Base-by-base conservation (phyloP, 2,888 invertebrate species). In the Heliothis peltigera region DNA sequence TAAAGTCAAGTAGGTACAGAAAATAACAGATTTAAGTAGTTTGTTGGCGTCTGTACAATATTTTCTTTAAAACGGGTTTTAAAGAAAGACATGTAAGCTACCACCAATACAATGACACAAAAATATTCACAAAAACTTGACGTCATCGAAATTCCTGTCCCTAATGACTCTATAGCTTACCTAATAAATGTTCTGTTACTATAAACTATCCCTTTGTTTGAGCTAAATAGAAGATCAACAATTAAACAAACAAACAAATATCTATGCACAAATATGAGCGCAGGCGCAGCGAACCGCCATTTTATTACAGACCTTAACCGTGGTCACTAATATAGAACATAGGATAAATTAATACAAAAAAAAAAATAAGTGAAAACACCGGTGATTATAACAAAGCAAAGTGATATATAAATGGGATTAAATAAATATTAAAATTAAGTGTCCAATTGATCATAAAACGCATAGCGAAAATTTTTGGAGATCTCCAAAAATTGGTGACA, bases 131-230 rank as follows among this genome's bases (percentile, higher is more conserved):
- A 22, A 1, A 46, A 44, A 19, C 2, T 44, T 72, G 46, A 64
- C 12, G 47, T 70, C 51, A 56, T 35, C 18, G 0, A 21, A 19
- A 55, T 32, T 32, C 19, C 2, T 15, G 4, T 4, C 7, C 18
- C n/a, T 35, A 44, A 22, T 52, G 44, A 59, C 35, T 22, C 17
- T 22, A 46, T 43, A 46, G 59, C 59, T 64, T 57, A 47, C 43
- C 55, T 60, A 49, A 15, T 44, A 46, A 32, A 53, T 55, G 61
- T 39, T 35, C 17, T 15, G 25, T 22, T 8, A 32, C 44, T 32
- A 35, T 43, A n/a, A 43, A 42, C 19, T 3, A 52, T 21, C 49
- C 73, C 73, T 77, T 73, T 73, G 72, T 73, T 77, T n/a, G 4
- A 17, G 28, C 21, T 42, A 19, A 39, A 64, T 56, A 76, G 48